Evolutionary conservation across 2,113 vertebrate genomes (phyloP).

Genomic region (Ginglymostoma cirratum): DNA sequence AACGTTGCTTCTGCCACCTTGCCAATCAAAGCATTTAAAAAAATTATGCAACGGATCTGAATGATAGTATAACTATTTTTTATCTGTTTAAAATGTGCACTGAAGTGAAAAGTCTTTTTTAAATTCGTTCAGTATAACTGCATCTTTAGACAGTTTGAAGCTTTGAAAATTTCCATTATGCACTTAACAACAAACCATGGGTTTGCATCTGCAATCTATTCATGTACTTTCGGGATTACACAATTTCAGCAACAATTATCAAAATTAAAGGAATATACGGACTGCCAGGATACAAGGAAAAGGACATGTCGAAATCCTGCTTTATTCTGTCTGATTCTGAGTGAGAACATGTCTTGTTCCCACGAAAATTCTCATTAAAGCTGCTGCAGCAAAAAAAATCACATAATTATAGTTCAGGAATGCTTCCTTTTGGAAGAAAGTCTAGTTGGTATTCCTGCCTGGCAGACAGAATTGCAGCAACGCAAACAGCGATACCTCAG

Average conservation of each 20-base stretch:
- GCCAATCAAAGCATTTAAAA: background rate
- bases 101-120: background rate
- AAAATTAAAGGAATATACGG: background rate
- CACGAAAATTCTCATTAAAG: background rate
- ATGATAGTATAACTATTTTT: background rate
- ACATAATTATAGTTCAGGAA: slow-evolving; percentile 6
- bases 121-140: background rate
- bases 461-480: background rate
- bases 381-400: background rate
- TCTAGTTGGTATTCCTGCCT: background rate
- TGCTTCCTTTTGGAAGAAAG: background rate
- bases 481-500: background rate
- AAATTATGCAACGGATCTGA: background rate
- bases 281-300: background rate
- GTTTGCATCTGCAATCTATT: background rate
- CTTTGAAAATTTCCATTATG: background rate
- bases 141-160: background rate
- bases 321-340: slow-evolving; percentile 11
- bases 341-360: background rate
- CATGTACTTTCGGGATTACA: background rate
- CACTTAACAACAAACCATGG: background rate
- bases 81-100: background rate
- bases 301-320: background rate
- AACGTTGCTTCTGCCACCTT: background rate
- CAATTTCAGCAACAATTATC: background rate